Conservation (phyloP, 2,113 vertebrate genomes). For the Tauraco erythrolophus region DNA sequence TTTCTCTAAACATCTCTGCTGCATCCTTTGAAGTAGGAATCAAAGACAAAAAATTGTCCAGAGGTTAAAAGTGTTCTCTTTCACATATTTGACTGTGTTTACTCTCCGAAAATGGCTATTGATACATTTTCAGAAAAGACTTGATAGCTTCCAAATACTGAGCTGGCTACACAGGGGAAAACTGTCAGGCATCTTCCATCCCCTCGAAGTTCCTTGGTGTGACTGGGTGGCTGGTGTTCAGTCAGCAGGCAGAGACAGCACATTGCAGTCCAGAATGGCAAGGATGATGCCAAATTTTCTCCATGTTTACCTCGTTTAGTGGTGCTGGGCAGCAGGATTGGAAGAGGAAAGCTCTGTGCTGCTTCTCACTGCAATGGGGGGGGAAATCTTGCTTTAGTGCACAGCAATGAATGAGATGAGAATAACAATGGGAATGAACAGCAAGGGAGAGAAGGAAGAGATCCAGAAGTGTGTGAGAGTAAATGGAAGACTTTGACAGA, state of each 20-base stretch:
- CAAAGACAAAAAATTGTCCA: neutral
- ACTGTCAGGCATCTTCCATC: neutral
- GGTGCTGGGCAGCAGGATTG: neutral
- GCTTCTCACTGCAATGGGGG: neutral
- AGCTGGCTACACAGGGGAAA: neutral
- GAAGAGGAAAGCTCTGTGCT: neutral
- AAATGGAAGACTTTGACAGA: neutral
- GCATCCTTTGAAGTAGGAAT: neutral
- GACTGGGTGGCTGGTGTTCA: neutral
- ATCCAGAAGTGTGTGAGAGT: neutral
- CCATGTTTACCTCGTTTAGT: fast-evolving
- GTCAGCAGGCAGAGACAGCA: neutral
- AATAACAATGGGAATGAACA: neutral
- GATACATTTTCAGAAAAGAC: neutral
- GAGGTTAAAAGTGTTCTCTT: neutral
- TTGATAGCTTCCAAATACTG: neutral
- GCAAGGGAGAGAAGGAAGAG: neutral
- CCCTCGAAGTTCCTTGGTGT: neutral
- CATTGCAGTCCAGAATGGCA: neutral
- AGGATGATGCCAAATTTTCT: neutral
- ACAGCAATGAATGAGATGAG: neutral
- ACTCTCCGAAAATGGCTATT: neutral
- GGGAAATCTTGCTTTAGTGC: neutral
- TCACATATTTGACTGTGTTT: neutral
- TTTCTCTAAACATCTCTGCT: neutral